Evolutionary conservation across 2,888 invertebrate genomes (phyloP).

Genomic region (Hirtodrosophila alboralis): DNA sequence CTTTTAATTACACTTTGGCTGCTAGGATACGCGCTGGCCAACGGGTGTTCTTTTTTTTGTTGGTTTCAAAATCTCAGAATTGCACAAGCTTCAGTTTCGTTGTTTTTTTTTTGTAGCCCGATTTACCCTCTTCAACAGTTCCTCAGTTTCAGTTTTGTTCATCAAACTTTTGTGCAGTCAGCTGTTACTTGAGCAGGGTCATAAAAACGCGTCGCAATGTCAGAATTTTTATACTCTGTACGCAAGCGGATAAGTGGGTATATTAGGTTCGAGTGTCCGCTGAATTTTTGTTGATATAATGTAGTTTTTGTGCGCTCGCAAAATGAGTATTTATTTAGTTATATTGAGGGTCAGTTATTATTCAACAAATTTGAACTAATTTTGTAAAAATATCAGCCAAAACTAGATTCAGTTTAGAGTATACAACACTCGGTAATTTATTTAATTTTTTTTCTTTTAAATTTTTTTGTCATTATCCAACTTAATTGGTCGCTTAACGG

Average conservation of each 20-base stretch:
- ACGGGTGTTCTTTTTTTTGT: slow-evolving; percentile 1
- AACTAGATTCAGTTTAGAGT: too few relatives aligned
- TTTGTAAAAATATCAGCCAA: too few relatives aligned
- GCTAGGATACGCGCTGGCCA: slow-evolving; percentile 59
- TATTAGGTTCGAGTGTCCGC: not conserved
- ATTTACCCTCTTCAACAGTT: not conserved
- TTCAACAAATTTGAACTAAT: too few relatives aligned
- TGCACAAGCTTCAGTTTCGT: too few relatives aligned
- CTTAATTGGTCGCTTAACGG: slow-evolving; percentile 68
- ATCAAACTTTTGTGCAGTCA: slow-evolving; percentile 66
- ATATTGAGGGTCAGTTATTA: too few relatives aligned
- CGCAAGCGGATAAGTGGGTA: too few relatives aligned
- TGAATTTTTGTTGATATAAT: too few relatives aligned
- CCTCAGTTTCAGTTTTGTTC: slow-evolving; percentile 32
- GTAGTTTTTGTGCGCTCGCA: too few relatives aligned
- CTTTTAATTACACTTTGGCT: slow-evolving; percentile 76
- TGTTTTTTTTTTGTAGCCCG: too few relatives aligned
- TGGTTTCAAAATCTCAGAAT: too few relatives aligned
- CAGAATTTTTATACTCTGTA: not conserved
- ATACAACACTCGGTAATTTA: too few relatives aligned
- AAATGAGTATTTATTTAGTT: too few relatives aligned
- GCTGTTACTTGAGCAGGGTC: slow-evolving; percentile 50
- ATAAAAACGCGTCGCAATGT: slow-evolving; percentile 37
- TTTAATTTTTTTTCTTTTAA: slow-evolving; percentile 1
- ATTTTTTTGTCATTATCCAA: slow-evolving; percentile 47